Evolutionary conservation across 2,113 vertebrate genomes (phyloP).

Genomic region (Crotalus tigris): DNA sequence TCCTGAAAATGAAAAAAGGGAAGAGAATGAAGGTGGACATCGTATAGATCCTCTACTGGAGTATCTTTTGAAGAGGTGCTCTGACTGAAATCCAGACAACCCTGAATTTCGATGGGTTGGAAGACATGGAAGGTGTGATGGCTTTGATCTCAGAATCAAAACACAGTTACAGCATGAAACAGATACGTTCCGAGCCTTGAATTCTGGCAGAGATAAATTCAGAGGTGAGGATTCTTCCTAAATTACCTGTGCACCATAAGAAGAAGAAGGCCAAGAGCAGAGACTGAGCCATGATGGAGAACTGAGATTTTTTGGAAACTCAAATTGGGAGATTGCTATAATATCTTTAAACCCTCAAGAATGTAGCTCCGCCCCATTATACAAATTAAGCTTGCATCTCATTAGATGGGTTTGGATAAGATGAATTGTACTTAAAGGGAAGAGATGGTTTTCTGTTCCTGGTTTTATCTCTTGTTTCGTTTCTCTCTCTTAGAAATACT

Average conservation of each 20-base stretch:
- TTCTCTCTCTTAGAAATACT: too few species aligned
- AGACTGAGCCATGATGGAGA: too few species aligned
- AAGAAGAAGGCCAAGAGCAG: too few species aligned
- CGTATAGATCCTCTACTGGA: neutral
- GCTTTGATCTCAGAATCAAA: neutral
- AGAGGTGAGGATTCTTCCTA: too few species aligned
- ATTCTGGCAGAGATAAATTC: neutral
- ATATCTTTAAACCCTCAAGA: neutral
- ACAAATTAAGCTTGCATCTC: too few species aligned
- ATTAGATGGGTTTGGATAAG: too few species aligned
- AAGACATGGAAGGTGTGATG: too few species aligned
- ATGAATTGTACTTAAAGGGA: neutral
- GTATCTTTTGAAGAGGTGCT: neutral
- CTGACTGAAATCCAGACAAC: neutral
- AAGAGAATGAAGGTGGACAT: too few species aligned
- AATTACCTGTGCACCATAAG: too few species aligned
- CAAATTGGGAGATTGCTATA: neutral
- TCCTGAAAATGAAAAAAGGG: neutral
- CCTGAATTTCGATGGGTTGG: too few species aligned
- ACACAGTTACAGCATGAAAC: too few species aligned
- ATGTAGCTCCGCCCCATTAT: neutral
- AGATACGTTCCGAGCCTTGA: neutral
- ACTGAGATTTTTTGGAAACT: neutral
- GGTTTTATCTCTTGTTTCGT: too few species aligned
- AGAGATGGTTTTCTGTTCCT: neutral